Conservation (phyloP, 2,113 vertebrate genomes). For the Macaca fascicularis region T2T-MFA8v1.1 NC_088380.1:109365501-109366000, state of each 20-base stretch:
- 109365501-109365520: not conserved
- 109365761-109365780: not conserved
- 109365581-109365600: not conserved
- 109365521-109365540: not conserved
- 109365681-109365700: not conserved
- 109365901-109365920: not conserved
- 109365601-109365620: not conserved
- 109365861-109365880: not conserved
- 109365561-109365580: not conserved
- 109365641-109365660: not conserved
- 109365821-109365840: not conserved
- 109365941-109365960: not conserved
- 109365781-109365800: not conserved
- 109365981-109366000: not conserved
- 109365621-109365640: not conserved
- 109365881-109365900: not conserved
- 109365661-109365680: not conserved
- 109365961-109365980: not conserved
- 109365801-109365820: constrained; percentile 6
- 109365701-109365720: not conserved
- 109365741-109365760: not conserved
- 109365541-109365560: not conserved
- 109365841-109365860: not conserved
- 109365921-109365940: not conserved
- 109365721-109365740: not conserved